These are phyloP conservation scores for Neoascia interrupta DNA, from an alignment of 2,888 invertebrate genomes.

Conservation along the genomic window DNA sequence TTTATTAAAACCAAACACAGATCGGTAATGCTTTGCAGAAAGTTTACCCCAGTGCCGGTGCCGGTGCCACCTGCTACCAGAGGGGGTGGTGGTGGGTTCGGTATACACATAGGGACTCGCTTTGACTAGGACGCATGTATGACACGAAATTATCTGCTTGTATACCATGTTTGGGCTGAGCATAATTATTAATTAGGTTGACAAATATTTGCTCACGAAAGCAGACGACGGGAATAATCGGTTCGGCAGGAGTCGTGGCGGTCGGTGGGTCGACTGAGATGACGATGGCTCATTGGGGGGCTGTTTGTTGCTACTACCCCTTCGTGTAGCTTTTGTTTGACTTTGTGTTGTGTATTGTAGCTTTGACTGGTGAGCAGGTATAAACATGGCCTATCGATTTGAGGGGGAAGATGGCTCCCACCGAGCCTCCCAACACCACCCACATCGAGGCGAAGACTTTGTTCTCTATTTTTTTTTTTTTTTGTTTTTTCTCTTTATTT, in stretches of 20 bases:
- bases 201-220: slow-evolving; percentile 75
- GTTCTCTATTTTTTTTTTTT: background rate
- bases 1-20: slow-evolving; percentile 69
- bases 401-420: background rate
- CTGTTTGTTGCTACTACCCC: slow-evolving; percentile 41
- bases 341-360: slow-evolving; percentile 29
- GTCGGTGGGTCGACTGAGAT: slow-evolving; percentile 14
- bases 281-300: slow-evolving; percentile 26
- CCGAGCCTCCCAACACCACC: background rate
- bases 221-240: slow-evolving; percentile 50
- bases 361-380: slow-evolving; percentile 20
- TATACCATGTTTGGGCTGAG: slow-evolving; percentile 72
- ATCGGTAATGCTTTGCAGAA: slow-evolving; percentile 63
- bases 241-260: slow-evolving; percentile 22
- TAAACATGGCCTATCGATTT: slow-evolving; percentile 11
- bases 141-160: slow-evolving; percentile 70
- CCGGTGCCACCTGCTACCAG: background rate
- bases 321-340: slow-evolving; percentile 62
- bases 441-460: background rate
- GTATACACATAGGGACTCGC: slow-evolving; percentile 3
- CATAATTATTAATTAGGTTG: slow-evolving; percentile 76
- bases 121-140: slow-evolving; percentile 66
- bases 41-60: slow-evolving; percentile 34
- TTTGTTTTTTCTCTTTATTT: slow-evolving; percentile 47
- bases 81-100: background rate